Conservation (phyloP, 2,888 invertebrate genomes). For the Stramonita haemastoma region DNA sequence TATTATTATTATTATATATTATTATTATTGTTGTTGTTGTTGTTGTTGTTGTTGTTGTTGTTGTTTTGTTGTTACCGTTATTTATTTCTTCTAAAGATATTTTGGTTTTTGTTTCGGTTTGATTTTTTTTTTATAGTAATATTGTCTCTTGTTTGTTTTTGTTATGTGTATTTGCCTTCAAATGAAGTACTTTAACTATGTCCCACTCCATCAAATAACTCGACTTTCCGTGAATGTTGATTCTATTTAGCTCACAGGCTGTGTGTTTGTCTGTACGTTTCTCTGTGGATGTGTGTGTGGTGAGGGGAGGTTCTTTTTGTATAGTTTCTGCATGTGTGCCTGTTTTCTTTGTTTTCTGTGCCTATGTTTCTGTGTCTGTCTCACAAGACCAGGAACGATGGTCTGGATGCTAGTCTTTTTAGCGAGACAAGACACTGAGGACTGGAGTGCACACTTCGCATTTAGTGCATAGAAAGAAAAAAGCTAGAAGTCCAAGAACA, state of each 20-base stretch:
- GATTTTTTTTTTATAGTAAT: neutral
- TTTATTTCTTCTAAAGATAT: too few species aligned
- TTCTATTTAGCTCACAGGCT: neutral
- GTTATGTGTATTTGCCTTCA: neutral
- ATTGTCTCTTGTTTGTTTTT: neutral
- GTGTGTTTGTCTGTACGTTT: neutral
- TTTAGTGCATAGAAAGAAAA: too few species aligned
- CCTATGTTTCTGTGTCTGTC: neutral
- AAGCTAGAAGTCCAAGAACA: too few species aligned
- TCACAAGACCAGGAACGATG: neutral
- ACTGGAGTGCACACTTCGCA: too few species aligned
- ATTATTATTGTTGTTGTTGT: too few species aligned
- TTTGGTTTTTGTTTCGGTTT: neutral
- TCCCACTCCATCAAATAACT: neutral
- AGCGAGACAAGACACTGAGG: neutral
- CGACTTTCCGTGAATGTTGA: neutral
- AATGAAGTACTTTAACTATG: too few species aligned
- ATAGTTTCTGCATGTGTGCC: neutral
- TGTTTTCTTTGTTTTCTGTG: neutral
- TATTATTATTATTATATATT: too few species aligned
- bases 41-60: too few species aligned
- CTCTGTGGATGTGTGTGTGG: neutral
- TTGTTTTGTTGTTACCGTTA: too few species aligned
- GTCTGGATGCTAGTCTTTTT: neutral
- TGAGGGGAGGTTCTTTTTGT: neutral